A percentile compares a stretch with the other conserved stretches of the same genome.
Evolutionary conservation across 1,140 invertebrate genomes (phyloP).

Genomic region (Agrilus planipennis): DNA sequence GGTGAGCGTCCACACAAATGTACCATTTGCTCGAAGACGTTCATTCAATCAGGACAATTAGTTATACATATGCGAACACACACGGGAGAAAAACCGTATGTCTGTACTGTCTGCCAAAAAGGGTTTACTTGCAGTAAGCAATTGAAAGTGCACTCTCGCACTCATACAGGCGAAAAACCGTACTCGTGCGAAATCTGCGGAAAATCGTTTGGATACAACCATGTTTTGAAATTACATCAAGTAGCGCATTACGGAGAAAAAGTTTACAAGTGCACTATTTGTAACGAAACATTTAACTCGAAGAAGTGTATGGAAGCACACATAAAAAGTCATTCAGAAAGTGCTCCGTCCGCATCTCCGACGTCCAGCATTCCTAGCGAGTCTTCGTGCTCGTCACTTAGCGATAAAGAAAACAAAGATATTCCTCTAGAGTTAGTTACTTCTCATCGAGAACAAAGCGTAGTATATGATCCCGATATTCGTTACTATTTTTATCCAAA

Average conservation of each 20-base stretch:
- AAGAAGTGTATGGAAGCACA: slow-evolving; percentile 83
- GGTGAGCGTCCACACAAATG: slow-evolving; percentile 89
- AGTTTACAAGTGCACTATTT: slow-evolving; percentile 84
- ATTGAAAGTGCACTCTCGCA: slow-evolving; percentile 71
- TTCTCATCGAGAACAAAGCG: slow-evolving; percentile 6
- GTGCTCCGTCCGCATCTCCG: slow-evolving; percentile 35
- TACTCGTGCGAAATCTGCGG: slow-evolving; percentile 65
- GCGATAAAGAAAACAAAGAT: slow-evolving; percentile 39
- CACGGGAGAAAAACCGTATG: slow-evolving; percentile 84
- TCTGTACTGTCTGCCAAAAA: slow-evolving; percentile 70
- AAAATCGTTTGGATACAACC: slow-evolving; percentile 68
- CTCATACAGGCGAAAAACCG: slow-evolving; percentile 72
- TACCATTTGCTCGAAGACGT: slow-evolving; percentile 81
- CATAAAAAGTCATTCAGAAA: slow-evolving; percentile 78
- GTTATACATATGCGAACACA: slow-evolving; percentile 78
- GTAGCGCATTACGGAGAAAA: slow-evolving; percentile 87
- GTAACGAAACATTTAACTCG: slow-evolving; percentile 76
- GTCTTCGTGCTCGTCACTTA: slow-evolving; percentile 28
- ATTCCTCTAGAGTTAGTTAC: slow-evolving; percentile 29
- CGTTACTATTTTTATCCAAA: slow-evolving; percentile 26
- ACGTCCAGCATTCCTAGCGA: slow-evolving; percentile 27
- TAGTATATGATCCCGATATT: slow-evolving; percentile 25
- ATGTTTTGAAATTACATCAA: slow-evolving; percentile 76
- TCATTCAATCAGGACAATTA: slow-evolving; percentile 78
- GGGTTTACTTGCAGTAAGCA: slow-evolving; percentile 86